Evolutionary conservation across 2,797 vertebrate genomes (phyloP).

Genomic region (Somateria mollissima): DNA sequence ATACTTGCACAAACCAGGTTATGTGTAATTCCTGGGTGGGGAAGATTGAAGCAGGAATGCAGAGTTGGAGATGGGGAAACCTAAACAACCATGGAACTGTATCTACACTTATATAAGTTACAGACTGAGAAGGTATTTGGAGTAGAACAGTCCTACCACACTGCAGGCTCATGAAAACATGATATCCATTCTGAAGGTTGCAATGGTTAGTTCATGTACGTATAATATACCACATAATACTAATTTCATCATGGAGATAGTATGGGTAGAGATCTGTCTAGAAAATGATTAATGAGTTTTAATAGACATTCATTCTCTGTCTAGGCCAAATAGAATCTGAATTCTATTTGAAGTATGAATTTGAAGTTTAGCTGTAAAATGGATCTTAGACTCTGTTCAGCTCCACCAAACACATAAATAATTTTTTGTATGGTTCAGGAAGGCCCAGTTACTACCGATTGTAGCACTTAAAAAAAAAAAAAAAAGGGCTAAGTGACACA

Average conservation of each 20-base stretch:
- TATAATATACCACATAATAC: background rate
- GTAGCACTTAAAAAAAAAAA: background rate
- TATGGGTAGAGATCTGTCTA: background rate
- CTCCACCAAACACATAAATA: background rate
- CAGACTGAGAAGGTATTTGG: background rate
- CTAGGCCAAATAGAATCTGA: background rate
- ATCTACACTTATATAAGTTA: accelerated
- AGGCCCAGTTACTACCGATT: background rate
- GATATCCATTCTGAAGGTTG: background rate
- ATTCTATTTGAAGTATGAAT: background rate
- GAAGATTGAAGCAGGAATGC: background rate
- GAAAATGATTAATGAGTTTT: background rate
- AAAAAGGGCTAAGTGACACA: background rate
- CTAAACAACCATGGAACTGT: accelerated
- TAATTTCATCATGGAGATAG: background rate
- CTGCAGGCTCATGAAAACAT: background rate
- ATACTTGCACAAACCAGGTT: accelerated
- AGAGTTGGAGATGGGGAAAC: background rate
- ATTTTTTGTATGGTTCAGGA: background rate
- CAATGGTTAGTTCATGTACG: accelerated
- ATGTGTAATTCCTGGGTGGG: background rate
- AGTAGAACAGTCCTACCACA: background rate
- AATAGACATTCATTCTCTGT: accelerated
- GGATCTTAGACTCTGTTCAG: background rate
- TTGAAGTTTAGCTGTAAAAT: background rate